phyloP scores from a whole-genome alignment of 2,888 invertebrate species.

The Chelonus formosanus region DNA sequence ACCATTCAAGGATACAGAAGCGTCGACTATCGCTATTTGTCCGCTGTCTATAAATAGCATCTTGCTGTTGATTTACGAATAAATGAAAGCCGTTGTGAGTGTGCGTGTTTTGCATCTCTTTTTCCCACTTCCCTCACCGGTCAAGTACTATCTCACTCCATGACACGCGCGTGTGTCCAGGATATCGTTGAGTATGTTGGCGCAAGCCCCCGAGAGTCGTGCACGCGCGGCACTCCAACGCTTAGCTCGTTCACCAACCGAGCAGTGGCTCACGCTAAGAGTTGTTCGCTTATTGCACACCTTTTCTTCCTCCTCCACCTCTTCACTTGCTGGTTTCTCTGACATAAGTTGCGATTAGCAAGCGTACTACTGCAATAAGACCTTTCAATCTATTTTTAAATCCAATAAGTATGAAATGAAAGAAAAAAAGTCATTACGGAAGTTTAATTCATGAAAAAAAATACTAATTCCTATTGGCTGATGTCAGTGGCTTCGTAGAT shows the following conservation, averaged over 20 bases:
- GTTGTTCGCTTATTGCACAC: constrained; percentile 13
- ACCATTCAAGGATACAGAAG: constrained; percentile 55
- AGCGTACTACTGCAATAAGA: constrained; percentile 5
- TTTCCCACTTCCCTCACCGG: constrained; percentile 5
- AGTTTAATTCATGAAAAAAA: no score
- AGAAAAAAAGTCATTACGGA: constrained; percentile 1
- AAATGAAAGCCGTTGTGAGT: constrained; percentile 54
- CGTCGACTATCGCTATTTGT: constrained; percentile 60
- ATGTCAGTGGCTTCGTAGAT: constrained; percentile 3
- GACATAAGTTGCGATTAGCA: constrained; percentile 12
- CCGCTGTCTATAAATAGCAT: constrained; percentile 59
- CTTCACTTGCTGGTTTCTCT: not conserved
- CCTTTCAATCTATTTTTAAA: not conserved
- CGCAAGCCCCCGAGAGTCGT: constrained; percentile 19
- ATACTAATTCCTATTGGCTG: not conserved
- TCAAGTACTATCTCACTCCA: constrained; percentile 13
- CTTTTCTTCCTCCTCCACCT: constrained; percentile 4
- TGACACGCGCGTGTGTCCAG: constrained; percentile 20
- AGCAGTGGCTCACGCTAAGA: constrained; percentile 1
- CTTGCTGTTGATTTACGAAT: constrained; percentile 61
- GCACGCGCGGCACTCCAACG: constrained; percentile 20
- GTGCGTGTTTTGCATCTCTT: constrained; percentile 20
- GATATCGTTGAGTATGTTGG: constrained; percentile 17
- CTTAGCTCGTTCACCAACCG: constrained; percentile 11
- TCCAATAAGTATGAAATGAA: not conserved